A percentile compares a stretch with the other conserved stretches of the same genome.
Conservation (phyloP, 1,140 invertebrate species). For the Ostrea edulis region DNA sequence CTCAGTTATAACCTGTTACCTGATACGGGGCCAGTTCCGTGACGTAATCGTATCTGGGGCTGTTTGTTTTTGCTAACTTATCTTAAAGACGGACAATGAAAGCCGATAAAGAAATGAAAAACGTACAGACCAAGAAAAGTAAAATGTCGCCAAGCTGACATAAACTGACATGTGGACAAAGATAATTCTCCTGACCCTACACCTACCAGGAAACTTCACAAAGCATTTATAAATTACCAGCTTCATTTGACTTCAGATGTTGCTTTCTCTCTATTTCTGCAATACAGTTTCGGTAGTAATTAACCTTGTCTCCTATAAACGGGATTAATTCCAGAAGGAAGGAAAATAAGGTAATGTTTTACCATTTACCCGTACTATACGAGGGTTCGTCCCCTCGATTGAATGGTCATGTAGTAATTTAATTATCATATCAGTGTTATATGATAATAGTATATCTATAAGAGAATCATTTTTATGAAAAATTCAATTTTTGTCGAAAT, state of each 20-base stretch:
- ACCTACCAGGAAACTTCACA: background rate
- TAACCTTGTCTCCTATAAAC: no score
- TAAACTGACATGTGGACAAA: slow-evolving; percentile 11
- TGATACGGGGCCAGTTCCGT: slow-evolving; percentile 17
- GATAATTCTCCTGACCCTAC: background rate
- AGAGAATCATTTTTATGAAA: no score
- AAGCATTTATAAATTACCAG: background rate
- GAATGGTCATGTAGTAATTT: no score
- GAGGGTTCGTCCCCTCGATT: no score
- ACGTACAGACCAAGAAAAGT: slow-evolving; percentile 18
- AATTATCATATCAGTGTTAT: no score
- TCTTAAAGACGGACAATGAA: background rate
- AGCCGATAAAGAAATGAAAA: slow-evolving; percentile 21
- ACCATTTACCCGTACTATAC: no score
- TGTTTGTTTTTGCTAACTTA: slow-evolving; percentile 28
- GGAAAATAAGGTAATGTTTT: background rate
- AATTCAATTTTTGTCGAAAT: no score
- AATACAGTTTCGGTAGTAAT: no score
- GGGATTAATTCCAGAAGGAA: background rate
- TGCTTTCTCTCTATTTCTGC: background rate
- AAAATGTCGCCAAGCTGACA: slow-evolving; percentile 5
- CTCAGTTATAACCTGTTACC: background rate
- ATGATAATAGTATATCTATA: no score
- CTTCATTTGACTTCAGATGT: background rate
- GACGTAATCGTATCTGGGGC: slow-evolving; percentile 23